phyloP scores from a whole-genome alignment of 2,888 invertebrate species.

The Hesperia comma region DNA sequence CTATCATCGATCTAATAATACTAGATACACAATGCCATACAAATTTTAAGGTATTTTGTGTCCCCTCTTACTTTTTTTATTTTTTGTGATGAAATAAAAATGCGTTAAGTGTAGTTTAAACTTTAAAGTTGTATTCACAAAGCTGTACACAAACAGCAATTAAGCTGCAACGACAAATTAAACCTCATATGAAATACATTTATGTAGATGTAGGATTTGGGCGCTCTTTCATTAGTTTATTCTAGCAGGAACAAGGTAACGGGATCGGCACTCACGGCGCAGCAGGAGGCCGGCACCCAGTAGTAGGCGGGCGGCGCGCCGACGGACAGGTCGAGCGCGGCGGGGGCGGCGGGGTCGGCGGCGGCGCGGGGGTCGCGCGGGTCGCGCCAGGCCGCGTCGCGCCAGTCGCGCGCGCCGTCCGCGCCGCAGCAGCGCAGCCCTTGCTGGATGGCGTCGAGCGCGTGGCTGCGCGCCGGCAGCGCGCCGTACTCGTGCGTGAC shows the following conservation, averaged over 20 bases:
- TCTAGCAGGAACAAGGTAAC: background rate
- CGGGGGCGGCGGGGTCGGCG: constrained; percentile 37
- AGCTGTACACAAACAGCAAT: too few species aligned
- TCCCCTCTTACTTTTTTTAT: too few species aligned
- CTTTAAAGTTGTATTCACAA: too few species aligned
- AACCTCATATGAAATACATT: too few species aligned
- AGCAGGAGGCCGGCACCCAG: constrained; percentile 70
- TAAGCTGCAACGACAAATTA: too few species aligned
- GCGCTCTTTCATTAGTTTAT: too few species aligned
- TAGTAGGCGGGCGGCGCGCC: constrained; percentile 62
- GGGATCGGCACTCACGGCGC: constrained; percentile 46
- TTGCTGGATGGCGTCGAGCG: constrained; percentile 69
- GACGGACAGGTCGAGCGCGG: constrained; percentile 67
- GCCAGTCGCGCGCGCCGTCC: constrained; percentile 97
- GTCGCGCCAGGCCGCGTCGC: constrained; percentile 64
- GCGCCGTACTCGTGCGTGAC: constrained; percentile 67
- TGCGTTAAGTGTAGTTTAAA: too few species aligned
- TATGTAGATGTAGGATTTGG: too few species aligned
- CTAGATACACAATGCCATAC: too few species aligned
- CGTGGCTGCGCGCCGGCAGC: constrained; percentile 60
- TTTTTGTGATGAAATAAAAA: too few species aligned
- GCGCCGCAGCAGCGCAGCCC: constrained; percentile 96
- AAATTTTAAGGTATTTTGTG: too few species aligned
- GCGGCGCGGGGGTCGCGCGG: constrained; percentile 40
- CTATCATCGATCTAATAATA: too few species aligned